Base-by-base conservation (phyloP, 2,888 invertebrate genomes). In the Yponomeuta cagnagella region DNA sequence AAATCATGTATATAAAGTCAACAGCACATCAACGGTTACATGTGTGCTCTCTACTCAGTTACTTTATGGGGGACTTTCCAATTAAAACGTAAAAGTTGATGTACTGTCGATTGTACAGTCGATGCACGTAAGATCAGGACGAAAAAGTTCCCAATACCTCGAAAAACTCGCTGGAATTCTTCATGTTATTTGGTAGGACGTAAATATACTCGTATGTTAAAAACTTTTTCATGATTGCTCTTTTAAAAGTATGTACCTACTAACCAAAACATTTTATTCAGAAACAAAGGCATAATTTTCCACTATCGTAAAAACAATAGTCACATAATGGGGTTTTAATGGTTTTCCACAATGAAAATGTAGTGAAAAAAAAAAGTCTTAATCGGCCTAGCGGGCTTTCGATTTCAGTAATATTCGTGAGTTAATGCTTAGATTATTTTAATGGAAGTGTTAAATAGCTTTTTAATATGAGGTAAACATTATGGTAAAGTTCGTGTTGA, bases 391-490 rank as follows among this genome's bases (percentile, higher is more conserved):
- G 30, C 12, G 43, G 52, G 52, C 52, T 58, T 68, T 68, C n/a
- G 43, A 37, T 12, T 67, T 67, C 30, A 31, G 33, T 65, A 65
- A 65, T 65, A 15, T 65, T 65, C 31, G 52, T 58, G 15, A 15
- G 52, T 58, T 58, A 58, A 58, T 58, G 52, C 52, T 58, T 58
- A 23, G 64, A 31, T 23, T 31, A 64, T 64, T 64, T 31, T 64
- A 43, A 67, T 33, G 43, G 43, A n/a, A 81, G 82, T 80, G 80
- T 30, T 79, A 74, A 82, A 87, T 86, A 82, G 84, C 83, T 79
- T 82, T 84, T 85, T 85, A 88, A 86, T 86, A 83, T 81, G 81
- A 77, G 77, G 76, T 74, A 75, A 75, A 77, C 79, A 79, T 78
- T 78, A 5, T 58, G 80, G 78, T 80, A 80, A 79, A 74, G 74